Percentiles rank a stretch among this genome's conserved stretches.
Conservation (phyloP, 2,113 vertebrate genomes). For the Dryoscopus gambensis region DNA sequence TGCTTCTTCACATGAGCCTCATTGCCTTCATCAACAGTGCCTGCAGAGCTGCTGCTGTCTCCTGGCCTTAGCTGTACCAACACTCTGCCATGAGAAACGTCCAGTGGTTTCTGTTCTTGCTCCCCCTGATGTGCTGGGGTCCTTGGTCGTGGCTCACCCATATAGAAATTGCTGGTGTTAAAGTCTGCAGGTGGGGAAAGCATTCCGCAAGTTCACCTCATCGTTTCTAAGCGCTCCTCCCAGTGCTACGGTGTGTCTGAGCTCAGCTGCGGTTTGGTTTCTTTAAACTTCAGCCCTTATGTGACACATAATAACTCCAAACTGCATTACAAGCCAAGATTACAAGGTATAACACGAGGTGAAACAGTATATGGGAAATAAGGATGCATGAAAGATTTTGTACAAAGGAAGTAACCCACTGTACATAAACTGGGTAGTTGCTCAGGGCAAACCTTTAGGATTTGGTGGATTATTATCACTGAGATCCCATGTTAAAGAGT, state of each 20-base stretch:
- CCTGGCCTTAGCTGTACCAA: not conserved
- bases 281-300: not conserved
- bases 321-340: not conserved
- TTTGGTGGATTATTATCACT: slow-evolving; percentile 34
- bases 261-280: not conserved
- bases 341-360: not conserved
- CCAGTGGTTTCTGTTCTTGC: not conserved
- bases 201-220: not conserved
- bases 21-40: fast-evolving
- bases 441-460: slow-evolving; percentile 8
- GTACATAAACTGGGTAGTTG: not conserved
- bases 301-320: not conserved
- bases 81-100: not conserved
- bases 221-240: not conserved
- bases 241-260: fast-evolving
- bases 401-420: slow-evolving; percentile 22
- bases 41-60: not conserved
- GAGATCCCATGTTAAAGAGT: not conserved
- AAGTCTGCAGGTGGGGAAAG: not conserved
- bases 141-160: not conserved
- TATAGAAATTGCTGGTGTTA: not conserved
- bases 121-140: not conserved
- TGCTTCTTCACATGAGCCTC: not conserved
- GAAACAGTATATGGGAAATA: slow-evolving; percentile 38
- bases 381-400: slow-evolving; percentile 9